These are phyloP conservation scores for Phrynocephalus guinanensis DNA, from an alignment of 2,797 vertebrate species.

Conservation along the genomic window DNA sequence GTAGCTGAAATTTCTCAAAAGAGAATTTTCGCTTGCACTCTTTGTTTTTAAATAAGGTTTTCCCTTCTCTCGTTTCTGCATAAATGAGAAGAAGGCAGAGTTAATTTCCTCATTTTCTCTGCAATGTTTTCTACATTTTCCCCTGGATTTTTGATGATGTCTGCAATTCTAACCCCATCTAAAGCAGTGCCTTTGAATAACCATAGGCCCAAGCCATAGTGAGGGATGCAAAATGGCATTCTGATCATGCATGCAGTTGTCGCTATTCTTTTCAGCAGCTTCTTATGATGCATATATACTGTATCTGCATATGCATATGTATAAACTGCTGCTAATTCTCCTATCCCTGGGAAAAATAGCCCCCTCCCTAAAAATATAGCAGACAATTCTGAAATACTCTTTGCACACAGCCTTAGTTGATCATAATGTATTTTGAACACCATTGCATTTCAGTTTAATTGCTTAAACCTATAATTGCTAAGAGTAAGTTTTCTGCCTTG, in stretches of 20 bases:
- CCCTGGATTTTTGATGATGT: background rate
- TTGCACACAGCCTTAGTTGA: background rate
- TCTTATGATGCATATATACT: too few relatives aligned
- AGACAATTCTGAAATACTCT: background rate
- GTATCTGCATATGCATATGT: too few relatives aligned
- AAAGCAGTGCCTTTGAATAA: too few relatives aligned
- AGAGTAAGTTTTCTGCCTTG: background rate
- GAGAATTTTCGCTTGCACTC: too few relatives aligned
- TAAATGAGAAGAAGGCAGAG: background rate
- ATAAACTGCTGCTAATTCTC: background rate
- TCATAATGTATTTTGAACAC: too few relatives aligned
- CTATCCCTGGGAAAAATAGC: background rate
- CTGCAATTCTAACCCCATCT: background rate
- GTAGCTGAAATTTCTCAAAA: background rate
- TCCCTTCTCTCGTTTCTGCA: background rate
- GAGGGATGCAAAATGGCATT: background rate
- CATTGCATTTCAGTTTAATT: background rate
- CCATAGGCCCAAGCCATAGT: background rate
- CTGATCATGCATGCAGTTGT: background rate
- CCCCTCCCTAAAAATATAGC: background rate
- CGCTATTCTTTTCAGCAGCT: too few relatives aligned
- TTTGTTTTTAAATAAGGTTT: background rate
- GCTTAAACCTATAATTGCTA: background rate
- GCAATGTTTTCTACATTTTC: background rate
- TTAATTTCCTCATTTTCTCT: background rate